A percentile compares a stretch with the other conserved stretches of the same genome.
These are phyloP conservation scores for Drosophila rellima DNA, from an alignment of 2,888 invertebrate species.

Conservation along the genomic window DNA sequence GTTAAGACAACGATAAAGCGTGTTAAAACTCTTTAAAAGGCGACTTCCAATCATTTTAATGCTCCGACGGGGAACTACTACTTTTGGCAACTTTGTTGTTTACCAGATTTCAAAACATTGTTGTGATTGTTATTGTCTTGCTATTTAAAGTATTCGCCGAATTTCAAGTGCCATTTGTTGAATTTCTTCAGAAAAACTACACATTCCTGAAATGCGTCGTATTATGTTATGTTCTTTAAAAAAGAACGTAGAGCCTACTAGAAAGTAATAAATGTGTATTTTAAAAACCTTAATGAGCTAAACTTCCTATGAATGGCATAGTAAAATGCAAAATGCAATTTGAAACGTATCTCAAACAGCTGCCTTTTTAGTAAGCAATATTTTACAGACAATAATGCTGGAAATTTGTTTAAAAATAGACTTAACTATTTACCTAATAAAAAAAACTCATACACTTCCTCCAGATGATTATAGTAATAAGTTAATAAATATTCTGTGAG, in stretches of 20 bases:
- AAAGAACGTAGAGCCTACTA: background rate
- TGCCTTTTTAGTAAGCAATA: background rate
- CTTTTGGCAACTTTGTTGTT: slow-evolving; percentile 40
- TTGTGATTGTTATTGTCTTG: background rate
- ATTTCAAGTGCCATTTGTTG: background rate
- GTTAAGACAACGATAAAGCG: slow-evolving; percentile 40
- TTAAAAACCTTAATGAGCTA: slow-evolving; percentile 4
- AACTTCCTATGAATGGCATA: slow-evolving; percentile 1
- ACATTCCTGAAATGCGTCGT: background rate
- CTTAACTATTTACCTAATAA: no score
- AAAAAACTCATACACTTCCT: background rate
- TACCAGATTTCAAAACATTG: slow-evolving; percentile 8
- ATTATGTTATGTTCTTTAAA: background rate
- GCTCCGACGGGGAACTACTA: slow-evolving; percentile 23
- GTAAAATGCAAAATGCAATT: background rate
- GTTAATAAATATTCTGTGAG: background rate
- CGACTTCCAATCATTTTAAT: slow-evolving; percentile 20
- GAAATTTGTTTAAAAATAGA: slow-evolving; percentile 7
- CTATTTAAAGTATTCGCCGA: slow-evolving; percentile 12
- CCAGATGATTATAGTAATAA: background rate
- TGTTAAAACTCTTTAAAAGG: slow-evolving; percentile 50
- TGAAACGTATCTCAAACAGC: background rate
- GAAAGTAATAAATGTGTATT: background rate
- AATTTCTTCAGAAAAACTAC: background rate
- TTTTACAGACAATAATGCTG: background rate